A percentile compares a stretch with the other conserved stretches of the same genome.
These are phyloP conservation scores for Cheirogaleus medius DNA, from an alignment of 2,113 vertebrate genomes.

Conservation along the genomic window DNA sequence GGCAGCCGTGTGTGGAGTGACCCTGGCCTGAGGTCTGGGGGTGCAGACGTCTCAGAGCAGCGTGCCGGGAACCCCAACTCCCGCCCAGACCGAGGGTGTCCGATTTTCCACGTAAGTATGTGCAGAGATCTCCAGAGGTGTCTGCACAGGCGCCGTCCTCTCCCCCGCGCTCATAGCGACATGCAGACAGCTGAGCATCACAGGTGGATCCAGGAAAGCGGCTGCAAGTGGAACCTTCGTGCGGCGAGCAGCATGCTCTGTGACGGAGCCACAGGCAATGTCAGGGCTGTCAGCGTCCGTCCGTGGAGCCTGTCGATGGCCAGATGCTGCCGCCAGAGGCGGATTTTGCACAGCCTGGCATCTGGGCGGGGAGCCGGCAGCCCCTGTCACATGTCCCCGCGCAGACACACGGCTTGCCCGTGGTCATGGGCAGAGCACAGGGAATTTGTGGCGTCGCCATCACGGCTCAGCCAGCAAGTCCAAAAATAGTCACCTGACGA, in stretches of 20 bases:
- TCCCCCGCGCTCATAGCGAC: conserved; percentile 30
- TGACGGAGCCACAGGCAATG: conserved; percentile 68
- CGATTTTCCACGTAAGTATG: neutral
- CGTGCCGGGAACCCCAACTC: neutral
- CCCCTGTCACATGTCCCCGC: neutral
- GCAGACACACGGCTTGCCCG: neutral
- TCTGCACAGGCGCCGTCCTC: conserved; percentile 39
- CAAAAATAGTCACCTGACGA: neutral
- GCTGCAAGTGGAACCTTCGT: conserved; percentile 66
- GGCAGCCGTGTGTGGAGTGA: neutral
- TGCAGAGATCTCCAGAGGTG: conserved; percentile 7
- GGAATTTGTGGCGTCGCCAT: conserved; percentile 52
- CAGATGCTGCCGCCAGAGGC: conserved; percentile 62
- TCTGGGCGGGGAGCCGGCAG: conserved; percentile 41
- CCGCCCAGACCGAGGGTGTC: rapidly evolving
- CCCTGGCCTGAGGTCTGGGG: rapidly evolving
- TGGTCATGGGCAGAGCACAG: neutral
- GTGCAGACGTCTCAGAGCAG: neutral
- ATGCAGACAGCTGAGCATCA: conserved; percentile 80
- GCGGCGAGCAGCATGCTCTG: conserved; percentile 37
- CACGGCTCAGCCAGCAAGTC: conserved; percentile 14
- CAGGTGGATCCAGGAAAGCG: conserved; percentile 78
- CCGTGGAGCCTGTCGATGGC: neutral
- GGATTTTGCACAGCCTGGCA: conserved; percentile 47
- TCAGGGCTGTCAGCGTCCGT: conserved; percentile 70